A percentile compares a stretch with the other conserved stretches of the same genome.
Evolutionary conservation across 2,113 vertebrate genomes (phyloP).

Genomic region (Crotophaga sulcirostris): DNA sequence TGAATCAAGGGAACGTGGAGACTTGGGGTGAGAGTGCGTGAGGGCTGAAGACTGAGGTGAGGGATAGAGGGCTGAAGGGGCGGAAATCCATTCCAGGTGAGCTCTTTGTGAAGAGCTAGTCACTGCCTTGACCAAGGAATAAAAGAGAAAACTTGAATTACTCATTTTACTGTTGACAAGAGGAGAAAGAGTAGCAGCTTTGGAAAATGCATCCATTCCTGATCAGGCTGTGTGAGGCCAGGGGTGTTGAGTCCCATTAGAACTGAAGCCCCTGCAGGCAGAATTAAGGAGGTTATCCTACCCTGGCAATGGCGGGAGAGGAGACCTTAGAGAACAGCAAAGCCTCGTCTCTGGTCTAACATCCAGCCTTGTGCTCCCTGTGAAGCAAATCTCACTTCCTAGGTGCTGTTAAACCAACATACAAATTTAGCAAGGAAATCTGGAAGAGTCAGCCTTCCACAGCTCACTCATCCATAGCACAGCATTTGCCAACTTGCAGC

Average conservation of each 20-base stretch:
- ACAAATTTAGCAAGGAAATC: not conserved
- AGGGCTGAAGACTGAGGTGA: not conserved
- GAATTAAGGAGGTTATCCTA: not conserved
- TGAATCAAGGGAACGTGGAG: not conserved
- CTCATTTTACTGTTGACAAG: not conserved
- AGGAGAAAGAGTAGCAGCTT: not conserved
- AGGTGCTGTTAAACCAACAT: not conserved
- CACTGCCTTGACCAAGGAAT: not conserved
- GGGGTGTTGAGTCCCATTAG: not conserved
- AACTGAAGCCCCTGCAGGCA: not conserved
- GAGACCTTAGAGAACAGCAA: not conserved
- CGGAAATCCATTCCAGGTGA: not conserved
- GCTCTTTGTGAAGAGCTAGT: rapidly evolving
- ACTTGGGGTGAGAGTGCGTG: rapidly evolving
- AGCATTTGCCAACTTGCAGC: not conserved
- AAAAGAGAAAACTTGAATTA: not conserved
- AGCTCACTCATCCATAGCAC: not conserved
- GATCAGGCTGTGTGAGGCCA: not conserved
- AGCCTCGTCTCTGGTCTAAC: not conserved
- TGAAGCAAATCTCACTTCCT: not conserved
- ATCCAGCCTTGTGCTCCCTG: not conserved
- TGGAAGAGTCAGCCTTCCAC: not conserved
- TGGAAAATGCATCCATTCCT: not conserved
- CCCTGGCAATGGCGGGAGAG: rapidly evolving
- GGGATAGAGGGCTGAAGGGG: not conserved